These are phyloP conservation scores for Cyprinodon variegatus DNA, from an alignment of 2,113 vertebrate genomes.

Conservation along the genomic window DNA sequence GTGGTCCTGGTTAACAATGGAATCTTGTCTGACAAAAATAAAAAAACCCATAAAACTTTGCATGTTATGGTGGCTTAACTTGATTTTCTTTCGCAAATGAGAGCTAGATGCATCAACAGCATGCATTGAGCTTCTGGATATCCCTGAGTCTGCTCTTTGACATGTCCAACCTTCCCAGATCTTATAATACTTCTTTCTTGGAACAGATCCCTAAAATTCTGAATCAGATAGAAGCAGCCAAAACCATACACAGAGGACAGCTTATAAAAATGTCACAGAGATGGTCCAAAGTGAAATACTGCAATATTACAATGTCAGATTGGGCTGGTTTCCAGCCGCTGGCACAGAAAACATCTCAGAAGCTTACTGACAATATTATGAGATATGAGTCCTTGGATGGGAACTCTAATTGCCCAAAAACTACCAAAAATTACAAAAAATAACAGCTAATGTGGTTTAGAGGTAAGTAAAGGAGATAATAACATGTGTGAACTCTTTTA, in stretches of 20 bases:
- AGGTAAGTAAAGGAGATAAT: neutral
- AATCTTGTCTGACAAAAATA: neutral
- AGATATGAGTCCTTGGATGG: neutral
- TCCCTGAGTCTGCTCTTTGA: neutral
- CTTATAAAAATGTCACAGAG: neutral
- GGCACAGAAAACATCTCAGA: neutral
- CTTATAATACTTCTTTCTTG: neutral
- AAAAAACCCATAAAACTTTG: neutral
- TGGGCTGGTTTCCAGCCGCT: neutral
- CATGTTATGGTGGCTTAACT: no score
- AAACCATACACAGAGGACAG: neutral
- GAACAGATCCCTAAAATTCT: neutral
- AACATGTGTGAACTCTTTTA: neutral
- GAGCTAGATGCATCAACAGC: neutral
- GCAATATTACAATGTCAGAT: neutral
- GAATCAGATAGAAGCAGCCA: neutral
- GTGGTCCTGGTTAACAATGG: no score
- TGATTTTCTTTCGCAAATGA: no score
- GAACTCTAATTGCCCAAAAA: neutral
- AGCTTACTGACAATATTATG: neutral
- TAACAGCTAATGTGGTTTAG: neutral
- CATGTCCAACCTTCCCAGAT: neutral
- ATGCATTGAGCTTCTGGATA: neutral
- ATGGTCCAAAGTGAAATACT: neutral
- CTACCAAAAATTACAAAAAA: neutral